Percentiles rank a stretch among this genome's conserved stretches.
phyloP scores from a whole-genome alignment of 2,113 vertebrate genomes.

The Caracal caracal region DNA sequence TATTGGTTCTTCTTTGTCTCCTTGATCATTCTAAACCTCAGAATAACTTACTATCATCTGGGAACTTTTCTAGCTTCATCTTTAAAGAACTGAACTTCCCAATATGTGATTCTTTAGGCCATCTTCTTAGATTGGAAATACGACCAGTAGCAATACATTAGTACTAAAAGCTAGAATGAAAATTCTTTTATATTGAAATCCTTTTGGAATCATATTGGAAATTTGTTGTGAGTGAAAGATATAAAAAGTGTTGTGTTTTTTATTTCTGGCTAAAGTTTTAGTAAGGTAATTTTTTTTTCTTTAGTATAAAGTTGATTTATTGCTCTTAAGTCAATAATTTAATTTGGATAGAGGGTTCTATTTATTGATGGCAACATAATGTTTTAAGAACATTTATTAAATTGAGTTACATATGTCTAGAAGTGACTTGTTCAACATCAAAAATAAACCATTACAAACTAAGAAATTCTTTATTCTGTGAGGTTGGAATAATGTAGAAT shows the following conservation, averaged over 20 bases:
- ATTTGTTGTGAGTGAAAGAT: background rate
- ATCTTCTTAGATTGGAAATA: constrained; percentile 8
- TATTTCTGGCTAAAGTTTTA: constrained; percentile 44
- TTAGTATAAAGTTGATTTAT: constrained; percentile 26
- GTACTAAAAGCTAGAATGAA: constrained; percentile 14
- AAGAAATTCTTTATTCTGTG: background rate
- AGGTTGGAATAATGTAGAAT: constrained; percentile 18
- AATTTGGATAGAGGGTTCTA: constrained; percentile 14
- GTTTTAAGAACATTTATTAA: constrained; percentile 43
- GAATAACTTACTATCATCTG: constrained; percentile 23
- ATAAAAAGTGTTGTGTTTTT: background rate
- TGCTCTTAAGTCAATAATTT: background rate
- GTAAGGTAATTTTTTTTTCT: constrained; percentile 9
- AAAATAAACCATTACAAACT: constrained; percentile 14
- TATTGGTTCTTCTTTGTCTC: background rate
- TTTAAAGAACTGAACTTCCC: constrained; percentile 18
- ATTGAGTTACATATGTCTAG: constrained; percentile 8
- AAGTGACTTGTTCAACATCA: constrained; percentile 42
- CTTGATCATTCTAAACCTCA: constrained; percentile 26
- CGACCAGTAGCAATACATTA: background rate
- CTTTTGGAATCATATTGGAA: constrained; percentile 1
- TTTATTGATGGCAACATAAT: background rate
- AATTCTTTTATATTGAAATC: constrained; percentile 18
- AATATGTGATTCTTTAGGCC: background rate
- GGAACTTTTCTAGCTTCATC: constrained; percentile 10